Conservation (phyloP, 2,888 invertebrate species). For the Euproctis similis region DNA sequence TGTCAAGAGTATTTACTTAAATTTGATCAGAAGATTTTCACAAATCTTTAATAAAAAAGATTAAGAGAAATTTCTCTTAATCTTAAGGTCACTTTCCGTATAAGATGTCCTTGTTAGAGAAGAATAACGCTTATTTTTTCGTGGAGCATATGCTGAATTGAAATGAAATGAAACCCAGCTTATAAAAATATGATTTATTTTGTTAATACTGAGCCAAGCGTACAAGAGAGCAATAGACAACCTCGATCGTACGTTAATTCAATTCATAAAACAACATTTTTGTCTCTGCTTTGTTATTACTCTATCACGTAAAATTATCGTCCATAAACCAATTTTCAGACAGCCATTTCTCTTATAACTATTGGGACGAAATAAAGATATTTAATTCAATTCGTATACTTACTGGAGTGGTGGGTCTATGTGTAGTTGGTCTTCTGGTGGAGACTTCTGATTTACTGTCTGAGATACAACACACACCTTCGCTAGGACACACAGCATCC, state of each 20-base stretch:
- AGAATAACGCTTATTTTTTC: too few relatives aligned
- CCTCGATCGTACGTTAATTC: too few relatives aligned
- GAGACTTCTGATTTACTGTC: constrained; percentile 52
- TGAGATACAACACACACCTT: constrained; percentile 87
- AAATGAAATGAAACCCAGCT: too few relatives aligned
- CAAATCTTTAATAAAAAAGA: not conserved
- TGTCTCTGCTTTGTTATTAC: not conserved
- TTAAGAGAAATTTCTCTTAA: not conserved
- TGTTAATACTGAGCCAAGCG: too few relatives aligned
- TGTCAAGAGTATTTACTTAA: too few relatives aligned
- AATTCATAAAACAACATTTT: too few relatives aligned
- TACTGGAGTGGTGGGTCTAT: constrained; percentile 16
- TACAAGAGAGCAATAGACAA: too few relatives aligned
- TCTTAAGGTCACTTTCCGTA: too few relatives aligned
- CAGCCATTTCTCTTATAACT: not conserved
- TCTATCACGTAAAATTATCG: not conserved
- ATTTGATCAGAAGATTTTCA: not conserved
- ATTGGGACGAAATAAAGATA: not conserved
- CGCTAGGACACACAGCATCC: constrained; percentile 84
- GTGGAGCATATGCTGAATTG: too few relatives aligned
- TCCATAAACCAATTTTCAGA: not conserved
- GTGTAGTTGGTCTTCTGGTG: constrained; percentile 46
- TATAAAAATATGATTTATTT: too few relatives aligned
- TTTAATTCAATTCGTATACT: not conserved
- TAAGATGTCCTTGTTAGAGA: too few relatives aligned